Evolutionary conservation across 1,140 invertebrate species (phyloP), one percentile per base, ranked within the genome.

Genomic region (Drepana arcuata): DNA sequence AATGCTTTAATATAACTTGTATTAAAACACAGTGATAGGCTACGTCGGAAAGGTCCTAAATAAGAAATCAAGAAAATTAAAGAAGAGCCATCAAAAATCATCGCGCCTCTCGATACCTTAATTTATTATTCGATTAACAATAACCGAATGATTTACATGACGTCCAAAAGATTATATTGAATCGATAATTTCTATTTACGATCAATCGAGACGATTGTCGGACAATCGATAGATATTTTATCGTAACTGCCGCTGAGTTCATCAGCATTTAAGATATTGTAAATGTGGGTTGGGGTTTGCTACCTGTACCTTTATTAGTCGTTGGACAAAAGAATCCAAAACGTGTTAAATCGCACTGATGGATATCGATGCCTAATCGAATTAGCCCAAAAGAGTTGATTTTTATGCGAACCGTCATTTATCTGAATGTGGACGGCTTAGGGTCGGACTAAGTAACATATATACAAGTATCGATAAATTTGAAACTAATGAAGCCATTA

Each of bases 361-460:
- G 64, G 55, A 52, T 75, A 81, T 81, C 73, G 46, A 44, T 41
- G 48, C 61, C 72, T 81, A 81, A 81, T 81, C 77, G 71, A 71
- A 81, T 81, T 81, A 81, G 70, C 48, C 52, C 53, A 69, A 65
- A 68, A 66, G 61, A 74, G 67, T 74, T 81, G 70, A 74, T 71
- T 81, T 77, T 78, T 77, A 78, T 74, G 56, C 54, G 69, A 54
- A 45, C 59, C 53, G 42, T 68, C 73, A 56, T 72, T 77, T 73
- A 77, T 71, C 64, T 74, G 68, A 73, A 74, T 57, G 51, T 40
- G 43, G 7, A 31, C 28, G 27, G 41, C 44, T 52, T 55, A 71
- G 65, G n/a, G n/a, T n/a, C n/a, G n/a, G n/a, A n/a, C n/a, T n/a
- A n/a, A n/a, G n/a, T n/a, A n/a, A n/a, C n/a, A n/a, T n/a, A n/a